phyloP scores from a whole-genome alignment of 2,113 vertebrate species.

The Erpornis zantholeuca region DNA sequence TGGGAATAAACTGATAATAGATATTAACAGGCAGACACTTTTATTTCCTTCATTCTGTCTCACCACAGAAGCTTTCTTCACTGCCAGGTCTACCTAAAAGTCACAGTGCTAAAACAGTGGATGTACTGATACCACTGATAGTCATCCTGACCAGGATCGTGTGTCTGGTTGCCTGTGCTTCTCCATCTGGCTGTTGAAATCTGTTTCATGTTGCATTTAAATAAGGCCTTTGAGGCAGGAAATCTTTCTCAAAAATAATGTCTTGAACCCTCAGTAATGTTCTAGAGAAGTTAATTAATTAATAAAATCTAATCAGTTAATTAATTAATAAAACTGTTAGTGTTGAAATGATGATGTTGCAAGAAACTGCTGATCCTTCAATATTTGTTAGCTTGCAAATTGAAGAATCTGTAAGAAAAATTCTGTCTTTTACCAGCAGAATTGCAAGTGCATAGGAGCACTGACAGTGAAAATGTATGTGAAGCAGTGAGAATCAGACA shows the following conservation, averaged over 20 bases:
- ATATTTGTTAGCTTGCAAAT: neutral
- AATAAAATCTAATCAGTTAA: neutral
- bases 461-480: neutral
- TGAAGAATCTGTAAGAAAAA: neutral
- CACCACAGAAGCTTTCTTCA: neutral
- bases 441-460: neutral
- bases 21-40: neutral
- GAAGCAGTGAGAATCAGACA: neutral
- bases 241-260: neutral
- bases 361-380: neutral
- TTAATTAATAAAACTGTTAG: neutral
- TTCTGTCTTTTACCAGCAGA: neutral
- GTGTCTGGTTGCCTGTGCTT: neutral
- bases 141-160: neutral
- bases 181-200: conserved; percentile 3
- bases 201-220: neutral
- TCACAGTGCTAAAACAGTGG: neutral
- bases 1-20: neutral
- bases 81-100: neutral
- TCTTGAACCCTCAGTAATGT: neutral
- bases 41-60: neutral
- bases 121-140: neutral
- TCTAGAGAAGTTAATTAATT: neutral
- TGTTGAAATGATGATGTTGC: neutral
- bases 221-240: neutral